A percentile compares a stretch with the other conserved stretches of the same genome.
Evolutionary conservation across 2,888 invertebrate genomes (phyloP).

Genomic region (Pristionchus arcanus): DNA sequence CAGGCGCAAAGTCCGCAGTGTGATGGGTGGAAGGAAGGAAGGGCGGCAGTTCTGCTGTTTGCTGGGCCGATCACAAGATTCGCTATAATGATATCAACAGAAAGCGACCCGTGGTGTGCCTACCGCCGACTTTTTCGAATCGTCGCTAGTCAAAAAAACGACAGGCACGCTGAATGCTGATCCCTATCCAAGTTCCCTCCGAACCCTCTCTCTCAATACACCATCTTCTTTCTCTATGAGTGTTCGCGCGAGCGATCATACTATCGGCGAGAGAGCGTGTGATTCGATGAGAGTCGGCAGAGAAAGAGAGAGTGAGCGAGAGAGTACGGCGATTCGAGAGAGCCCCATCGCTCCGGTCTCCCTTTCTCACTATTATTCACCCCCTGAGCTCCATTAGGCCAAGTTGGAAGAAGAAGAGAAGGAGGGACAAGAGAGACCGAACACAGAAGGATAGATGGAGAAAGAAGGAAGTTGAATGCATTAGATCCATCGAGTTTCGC

Average conservation of each 20-base stretch:
- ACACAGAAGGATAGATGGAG: slow-evolving; percentile 14
- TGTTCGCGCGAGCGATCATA: slow-evolving; percentile 41
- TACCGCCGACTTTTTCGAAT: background rate
- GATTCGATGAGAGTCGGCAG: slow-evolving; percentile 29
- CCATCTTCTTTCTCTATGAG: background rate
- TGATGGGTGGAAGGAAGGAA: background rate
- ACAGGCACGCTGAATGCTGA: background rate
- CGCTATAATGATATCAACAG: slow-evolving; percentile 1
- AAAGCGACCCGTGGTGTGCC: slow-evolving; percentile 27
- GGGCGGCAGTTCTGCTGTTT: background rate
- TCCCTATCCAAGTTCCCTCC: background rate
- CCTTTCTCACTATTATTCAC: slow-evolving; percentile 39
- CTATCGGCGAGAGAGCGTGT: slow-evolving; percentile 13
- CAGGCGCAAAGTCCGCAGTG: background rate
- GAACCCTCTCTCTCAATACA: background rate
- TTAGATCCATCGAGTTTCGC: background rate
- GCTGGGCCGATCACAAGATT: slow-evolving; percentile 10
- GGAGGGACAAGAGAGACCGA: slow-evolving; percentile 1
- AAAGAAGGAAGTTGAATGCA: background rate
- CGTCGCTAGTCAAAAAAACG: slow-evolving; percentile 12
- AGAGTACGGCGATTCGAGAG: slow-evolving; percentile 32
- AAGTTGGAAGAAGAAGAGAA: slow-evolving; percentile 25
- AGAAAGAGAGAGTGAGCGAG: background rate
- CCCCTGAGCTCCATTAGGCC: slow-evolving; percentile 50
- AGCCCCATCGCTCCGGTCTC: slow-evolving; percentile 29